Evolutionary conservation across 2,113 vertebrate species (phyloP).

Genomic region (Pedionomus torquatus): DNA sequence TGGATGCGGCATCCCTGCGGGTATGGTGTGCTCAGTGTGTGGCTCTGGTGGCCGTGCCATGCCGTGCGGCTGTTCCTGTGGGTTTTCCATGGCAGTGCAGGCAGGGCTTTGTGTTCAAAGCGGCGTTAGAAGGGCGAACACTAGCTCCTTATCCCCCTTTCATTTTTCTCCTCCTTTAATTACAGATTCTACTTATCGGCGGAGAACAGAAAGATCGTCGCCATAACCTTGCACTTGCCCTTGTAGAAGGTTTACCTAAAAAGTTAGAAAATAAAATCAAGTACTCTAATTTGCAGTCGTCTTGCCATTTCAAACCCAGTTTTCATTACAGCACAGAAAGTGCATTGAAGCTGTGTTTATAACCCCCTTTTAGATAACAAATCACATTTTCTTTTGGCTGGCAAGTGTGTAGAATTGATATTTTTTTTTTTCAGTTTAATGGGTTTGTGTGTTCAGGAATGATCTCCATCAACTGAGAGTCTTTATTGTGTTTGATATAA

Average conservation of each 20-base stretch:
- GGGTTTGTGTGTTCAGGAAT: constrained; percentile 90
- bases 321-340: constrained; percentile 78
- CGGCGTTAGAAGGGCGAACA: not conserved
- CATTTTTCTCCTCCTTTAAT: constrained; percentile 70
- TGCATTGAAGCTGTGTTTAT: constrained; percentile 78
- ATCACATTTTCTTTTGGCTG: constrained; percentile 82
- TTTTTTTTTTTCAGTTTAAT: constrained; percentile 81
- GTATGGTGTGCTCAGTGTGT: fast-evolving
- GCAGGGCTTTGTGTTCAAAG: constrained; percentile 54
- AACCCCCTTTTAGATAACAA: constrained; percentile 82
- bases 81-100: not conserved
- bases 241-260: constrained; percentile 75
- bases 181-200: constrained; percentile 69
- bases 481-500: constrained; percentile 99
- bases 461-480: constrained; percentile 95
- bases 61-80: fast-evolving
- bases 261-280: constrained; percentile 73
- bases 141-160: constrained; percentile 45
- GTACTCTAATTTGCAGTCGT: constrained; percentile 77
- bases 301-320: constrained; percentile 71
- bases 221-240: constrained; percentile 71
- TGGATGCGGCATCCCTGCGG: not conserved
- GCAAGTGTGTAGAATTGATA: constrained; percentile 80
- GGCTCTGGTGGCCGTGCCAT: fast-evolving
- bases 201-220: constrained; percentile 22